These are phyloP conservation scores for Aphyosemion australe DNA, from an alignment of 2,113 vertebrate genomes.

Conservation along the genomic window DNA sequence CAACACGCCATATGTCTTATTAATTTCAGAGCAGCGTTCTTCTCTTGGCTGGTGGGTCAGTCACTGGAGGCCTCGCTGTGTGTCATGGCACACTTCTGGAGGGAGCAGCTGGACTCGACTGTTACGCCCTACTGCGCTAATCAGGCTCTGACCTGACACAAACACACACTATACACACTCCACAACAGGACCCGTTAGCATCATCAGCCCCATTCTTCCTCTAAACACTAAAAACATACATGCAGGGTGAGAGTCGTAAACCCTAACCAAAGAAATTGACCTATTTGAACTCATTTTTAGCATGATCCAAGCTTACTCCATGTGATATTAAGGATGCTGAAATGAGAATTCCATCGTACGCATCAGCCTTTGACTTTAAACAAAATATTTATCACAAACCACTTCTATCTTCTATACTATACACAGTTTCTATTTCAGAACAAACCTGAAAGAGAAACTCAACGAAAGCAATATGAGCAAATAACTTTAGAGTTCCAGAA, in stretches of 20 bases:
- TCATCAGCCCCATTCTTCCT: constrained; percentile 6
- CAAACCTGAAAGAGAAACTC: not conserved
- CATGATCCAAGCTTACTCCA: not conserved
- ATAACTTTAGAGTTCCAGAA: not conserved
- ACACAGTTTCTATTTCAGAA: not conserved
- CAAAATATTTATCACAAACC: no score
- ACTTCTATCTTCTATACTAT: no score
- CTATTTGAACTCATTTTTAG: not conserved
- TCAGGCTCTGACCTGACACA: constrained; percentile 42
- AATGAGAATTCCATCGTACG: not conserved
- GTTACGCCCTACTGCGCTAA: constrained; percentile 45
- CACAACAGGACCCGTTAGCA: not conserved
- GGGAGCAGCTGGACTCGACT: constrained; percentile 52
- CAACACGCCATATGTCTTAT: constrained; percentile 35
- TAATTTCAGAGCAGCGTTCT: constrained; percentile 24
- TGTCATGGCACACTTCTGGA: constrained; percentile 47
- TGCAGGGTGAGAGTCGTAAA: not conserved
- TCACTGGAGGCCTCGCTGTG: constrained; percentile 42
- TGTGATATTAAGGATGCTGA: not conserved
- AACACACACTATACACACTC: constrained; percentile 11
- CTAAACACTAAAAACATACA: not conserved
- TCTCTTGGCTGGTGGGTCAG: constrained; percentile 32
- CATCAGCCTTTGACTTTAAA: no score
- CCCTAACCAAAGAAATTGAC: not conserved
- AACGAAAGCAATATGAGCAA: constrained; percentile 4